Evolutionary conservation across 2,113 vertebrate species (phyloP).

Genomic region (Vulpes lagopus): DNA sequence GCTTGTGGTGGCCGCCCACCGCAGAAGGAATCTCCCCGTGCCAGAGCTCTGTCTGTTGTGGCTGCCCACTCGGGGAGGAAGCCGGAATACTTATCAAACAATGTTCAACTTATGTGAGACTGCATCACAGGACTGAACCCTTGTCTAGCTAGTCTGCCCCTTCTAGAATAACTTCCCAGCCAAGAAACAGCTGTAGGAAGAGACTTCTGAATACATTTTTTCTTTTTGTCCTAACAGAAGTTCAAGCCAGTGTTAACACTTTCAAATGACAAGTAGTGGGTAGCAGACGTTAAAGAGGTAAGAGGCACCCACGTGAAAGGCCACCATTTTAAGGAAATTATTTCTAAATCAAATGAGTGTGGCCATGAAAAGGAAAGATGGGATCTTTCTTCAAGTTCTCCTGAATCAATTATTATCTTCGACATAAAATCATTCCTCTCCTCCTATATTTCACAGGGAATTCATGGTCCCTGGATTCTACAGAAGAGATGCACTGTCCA

Average conservation of each 20-base stretch:
- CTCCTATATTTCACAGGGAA: background rate
- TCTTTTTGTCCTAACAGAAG: slow-evolving; percentile 25
- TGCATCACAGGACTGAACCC: background rate
- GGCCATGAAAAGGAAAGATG: background rate
- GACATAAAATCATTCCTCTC: background rate
- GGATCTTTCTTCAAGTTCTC: background rate
- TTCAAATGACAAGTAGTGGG: slow-evolving; percentile 18
- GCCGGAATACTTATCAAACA: background rate
- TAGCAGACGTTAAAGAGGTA: background rate
- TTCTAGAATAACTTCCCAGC: slow-evolving; percentile 17
- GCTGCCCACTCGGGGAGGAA: slow-evolving; percentile 54
- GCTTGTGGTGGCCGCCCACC: background rate
- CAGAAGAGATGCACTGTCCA: background rate
- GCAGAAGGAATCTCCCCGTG: background rate
- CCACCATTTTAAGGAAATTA: slow-evolving; percentile 25
- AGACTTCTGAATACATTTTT: slow-evolving; percentile 40
- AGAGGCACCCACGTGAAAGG: background rate
- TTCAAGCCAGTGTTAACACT: slow-evolving; percentile 2
- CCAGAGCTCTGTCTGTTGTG: background rate
- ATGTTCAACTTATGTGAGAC: slow-evolving; percentile 7
- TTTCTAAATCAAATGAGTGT: background rate
- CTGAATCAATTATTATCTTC: background rate
- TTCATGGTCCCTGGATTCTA: background rate
- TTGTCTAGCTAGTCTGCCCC: background rate
- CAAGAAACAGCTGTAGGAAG: slow-evolving; percentile 36